These are phyloP conservation scores for Leucoma salicis DNA, from an alignment of 2,888 invertebrate genomes.

Conservation along the genomic window DNA sequence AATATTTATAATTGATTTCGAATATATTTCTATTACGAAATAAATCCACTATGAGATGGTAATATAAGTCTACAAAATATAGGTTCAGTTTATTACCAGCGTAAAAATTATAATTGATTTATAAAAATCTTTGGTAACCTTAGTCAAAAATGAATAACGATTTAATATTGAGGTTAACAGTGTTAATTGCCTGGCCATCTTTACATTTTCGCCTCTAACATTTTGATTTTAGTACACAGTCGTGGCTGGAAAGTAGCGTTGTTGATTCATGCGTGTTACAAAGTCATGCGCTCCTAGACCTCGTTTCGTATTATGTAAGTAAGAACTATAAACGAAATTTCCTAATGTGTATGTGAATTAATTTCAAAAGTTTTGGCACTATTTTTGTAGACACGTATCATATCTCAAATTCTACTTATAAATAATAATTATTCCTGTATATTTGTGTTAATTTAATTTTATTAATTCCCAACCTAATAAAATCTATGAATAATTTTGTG, in stretches of 20 bases:
- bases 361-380: conserved; percentile 35
- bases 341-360: conserved; percentile 33
- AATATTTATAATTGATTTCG: too few relatives aligned
- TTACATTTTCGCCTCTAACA: too few relatives aligned
- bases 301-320: conserved; percentile 38
- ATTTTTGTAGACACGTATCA: neutral
- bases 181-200: neutral
- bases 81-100: too few relatives aligned
- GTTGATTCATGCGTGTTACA: conserved; percentile 27
- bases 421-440: too few relatives aligned
- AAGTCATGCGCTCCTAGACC: conserved; percentile 24
- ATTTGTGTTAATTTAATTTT: too few relatives aligned
- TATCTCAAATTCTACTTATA: too few relatives aligned
- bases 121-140: neutral
- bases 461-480: too few relatives aligned
- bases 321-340: conserved; percentile 34
- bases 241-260: conserved; percentile 5
- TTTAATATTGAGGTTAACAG: neutral
- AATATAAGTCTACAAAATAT: too few relatives aligned
- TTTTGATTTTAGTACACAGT: neutral
- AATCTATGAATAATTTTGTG: too few relatives aligned
- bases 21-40: too few relatives aligned
- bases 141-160: neutral
- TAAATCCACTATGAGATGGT: too few relatives aligned
- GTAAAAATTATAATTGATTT: too few relatives aligned